Conservation (phyloP, 2,888 invertebrate genomes). For the Metopia argyrocephala region DNA sequence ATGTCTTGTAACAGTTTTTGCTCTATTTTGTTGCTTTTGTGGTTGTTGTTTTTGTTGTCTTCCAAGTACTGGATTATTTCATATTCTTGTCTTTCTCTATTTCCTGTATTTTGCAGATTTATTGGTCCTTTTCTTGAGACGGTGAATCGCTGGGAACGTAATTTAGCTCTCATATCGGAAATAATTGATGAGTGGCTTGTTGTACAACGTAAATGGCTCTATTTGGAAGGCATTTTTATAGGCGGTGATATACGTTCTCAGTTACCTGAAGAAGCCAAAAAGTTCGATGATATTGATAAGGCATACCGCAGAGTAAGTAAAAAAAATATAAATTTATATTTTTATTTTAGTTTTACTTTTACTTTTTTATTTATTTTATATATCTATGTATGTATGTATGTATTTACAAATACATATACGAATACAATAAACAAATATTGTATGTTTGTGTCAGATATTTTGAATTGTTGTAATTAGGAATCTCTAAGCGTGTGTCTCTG, state of each 20-base stretch:
- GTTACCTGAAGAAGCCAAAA: conserved; percentile 92
- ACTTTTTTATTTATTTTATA: neutral
- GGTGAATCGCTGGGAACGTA: conserved; percentile 92
- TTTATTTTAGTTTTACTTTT: too few species aligned
- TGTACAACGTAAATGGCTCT: conserved; percentile 94
- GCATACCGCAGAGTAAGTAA: conserved; percentile 84
- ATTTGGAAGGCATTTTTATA: conserved; percentile 94
- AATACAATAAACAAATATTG: neutral
- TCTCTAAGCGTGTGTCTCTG: too few species aligned
- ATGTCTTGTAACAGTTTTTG: too few species aligned
- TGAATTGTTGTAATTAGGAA: too few species aligned
- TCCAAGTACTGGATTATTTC: neutral
- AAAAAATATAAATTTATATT: too few species aligned
- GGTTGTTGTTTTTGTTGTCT: neutral
- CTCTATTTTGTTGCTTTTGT: too few species aligned
- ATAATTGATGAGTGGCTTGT: conserved; percentile 93
- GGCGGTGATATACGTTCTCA: conserved; percentile 92
- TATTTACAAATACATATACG: neutral
- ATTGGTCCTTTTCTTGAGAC: conserved; percentile 91
- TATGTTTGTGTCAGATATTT: too few species aligned
- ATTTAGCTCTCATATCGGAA: conserved; percentile 88
- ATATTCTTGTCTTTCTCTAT: conserved; percentile 1
- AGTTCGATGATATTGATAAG: conserved; percentile 93
- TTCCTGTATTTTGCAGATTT: conserved; percentile 80
- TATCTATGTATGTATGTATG: neutral